Evolutionary conservation across 2,797 vertebrate species (phyloP).

Genomic region (Sciurus vulgaris): DNA sequence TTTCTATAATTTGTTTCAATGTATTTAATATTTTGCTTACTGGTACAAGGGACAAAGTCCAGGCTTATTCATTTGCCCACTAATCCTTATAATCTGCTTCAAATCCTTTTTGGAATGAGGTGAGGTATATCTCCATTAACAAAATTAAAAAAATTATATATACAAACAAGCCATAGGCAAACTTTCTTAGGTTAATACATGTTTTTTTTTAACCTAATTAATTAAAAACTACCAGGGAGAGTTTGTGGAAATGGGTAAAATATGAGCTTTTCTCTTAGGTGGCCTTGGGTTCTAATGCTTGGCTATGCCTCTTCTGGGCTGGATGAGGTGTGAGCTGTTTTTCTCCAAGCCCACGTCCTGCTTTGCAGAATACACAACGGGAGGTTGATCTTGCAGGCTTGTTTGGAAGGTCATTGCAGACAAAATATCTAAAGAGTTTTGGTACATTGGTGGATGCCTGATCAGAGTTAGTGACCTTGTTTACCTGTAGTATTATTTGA

Average conservation of each 20-base stretch:
- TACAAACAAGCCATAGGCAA: slow-evolving; percentile 70
- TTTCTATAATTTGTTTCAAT: slow-evolving; percentile 46
- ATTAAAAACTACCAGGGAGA: background rate
- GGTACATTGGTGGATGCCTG: background rate
- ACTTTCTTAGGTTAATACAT: slow-evolving; percentile 57
- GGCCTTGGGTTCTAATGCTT: background rate
- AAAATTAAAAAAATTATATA: slow-evolving; percentile 63
- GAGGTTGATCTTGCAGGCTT: background rate
- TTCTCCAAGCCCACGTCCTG: background rate
- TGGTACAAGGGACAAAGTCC: background rate
- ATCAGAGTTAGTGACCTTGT: background rate
- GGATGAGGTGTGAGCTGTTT: background rate
- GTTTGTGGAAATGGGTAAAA: background rate
- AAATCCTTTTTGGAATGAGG: slow-evolving; percentile 65
- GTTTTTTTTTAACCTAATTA: slow-evolving; percentile 67
- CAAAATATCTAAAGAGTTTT: background rate
- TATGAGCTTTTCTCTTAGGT: background rate
- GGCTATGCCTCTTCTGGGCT: background rate
- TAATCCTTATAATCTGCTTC: slow-evolving; percentile 66
- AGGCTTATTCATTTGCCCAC: slow-evolving; percentile 47
- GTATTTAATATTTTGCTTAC: slow-evolving; percentile 60
- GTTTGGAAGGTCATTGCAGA: slow-evolving; percentile 16
- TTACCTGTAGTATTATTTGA: background rate
- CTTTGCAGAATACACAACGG: background rate
- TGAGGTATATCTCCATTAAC: slow-evolving; percentile 50